A percentile compares a stretch with the other conserved stretches of the same genome.
These are phyloP conservation scores for Thamnophis sirtalis DNA, from an alignment of 2,113 vertebrate genomes.

Conservation along the genomic window DNA sequence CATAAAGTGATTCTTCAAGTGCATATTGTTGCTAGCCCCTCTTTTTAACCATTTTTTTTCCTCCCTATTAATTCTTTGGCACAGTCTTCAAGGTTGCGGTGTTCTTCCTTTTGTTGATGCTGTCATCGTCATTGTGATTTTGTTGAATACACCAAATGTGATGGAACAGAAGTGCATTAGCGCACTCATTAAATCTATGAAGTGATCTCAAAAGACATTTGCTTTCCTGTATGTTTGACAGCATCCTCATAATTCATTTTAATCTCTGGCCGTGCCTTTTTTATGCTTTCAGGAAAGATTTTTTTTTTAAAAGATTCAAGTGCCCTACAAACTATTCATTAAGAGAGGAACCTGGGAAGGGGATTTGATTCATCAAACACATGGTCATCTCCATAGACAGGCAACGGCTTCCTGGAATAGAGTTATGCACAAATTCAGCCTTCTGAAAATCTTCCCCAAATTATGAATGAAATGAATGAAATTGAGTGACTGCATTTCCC, in stretches of 20 bases:
- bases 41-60: constrained; percentile 11
- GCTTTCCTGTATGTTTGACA: background rate
- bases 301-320: background rate
- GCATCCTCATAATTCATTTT: background rate
- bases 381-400: background rate
- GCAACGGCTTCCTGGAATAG: background rate
- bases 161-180: background rate
- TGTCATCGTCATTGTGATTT: background rate
- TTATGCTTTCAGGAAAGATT: background rate
- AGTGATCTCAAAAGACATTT: background rate
- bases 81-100: background rate
- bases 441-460: background rate
- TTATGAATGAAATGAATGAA: background rate
- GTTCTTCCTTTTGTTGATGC: background rate
- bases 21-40: background rate
- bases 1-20: constrained; percentile 11
- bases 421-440: background rate
- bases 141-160: background rate
- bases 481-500: background rate
- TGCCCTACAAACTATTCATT: background rate
- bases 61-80: constrained; percentile 20
- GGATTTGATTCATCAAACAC: background rate
- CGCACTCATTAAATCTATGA: background rate
- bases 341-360: background rate
- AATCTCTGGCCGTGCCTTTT: background rate